Conservation (phyloP, 2,797 vertebrate species). For the Serranus cabrilla region DNA sequence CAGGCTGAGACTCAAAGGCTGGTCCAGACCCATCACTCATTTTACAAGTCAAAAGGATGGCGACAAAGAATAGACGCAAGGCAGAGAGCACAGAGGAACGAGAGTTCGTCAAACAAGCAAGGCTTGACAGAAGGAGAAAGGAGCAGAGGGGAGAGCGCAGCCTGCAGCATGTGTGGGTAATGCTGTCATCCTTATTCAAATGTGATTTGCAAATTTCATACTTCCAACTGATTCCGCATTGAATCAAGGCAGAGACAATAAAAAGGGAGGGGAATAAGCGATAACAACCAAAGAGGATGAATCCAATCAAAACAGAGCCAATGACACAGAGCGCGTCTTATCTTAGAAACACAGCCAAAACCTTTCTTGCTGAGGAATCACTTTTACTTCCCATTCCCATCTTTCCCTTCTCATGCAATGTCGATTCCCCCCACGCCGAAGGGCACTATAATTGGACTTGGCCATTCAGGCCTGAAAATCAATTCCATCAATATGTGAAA, state of each 20-base stretch:
- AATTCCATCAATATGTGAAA: slow-evolving; percentile 64
- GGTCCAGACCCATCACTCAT: slow-evolving; percentile 35
- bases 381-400: slow-evolving; percentile 39
- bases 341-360: slow-evolving; percentile 31
- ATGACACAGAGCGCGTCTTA: slow-evolving; percentile 38
- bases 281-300: slow-evolving; percentile 44
- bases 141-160: slow-evolving; percentile 23
- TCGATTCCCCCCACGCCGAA: slow-evolving; percentile 24
- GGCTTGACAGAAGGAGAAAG: slow-evolving; percentile 19
- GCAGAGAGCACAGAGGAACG: background rate
- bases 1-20: slow-evolving; percentile 41
- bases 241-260: slow-evolving; percentile 47
- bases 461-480: slow-evolving; percentile 62
- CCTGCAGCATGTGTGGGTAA: slow-evolving; percentile 29
- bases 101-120: slow-evolving; percentile 24
- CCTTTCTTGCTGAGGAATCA: slow-evolving; percentile 48
- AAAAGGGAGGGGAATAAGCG: slow-evolving; percentile 7
- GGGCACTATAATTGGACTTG: slow-evolving; percentile 60
- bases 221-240: slow-evolving; percentile 54
- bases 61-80: slow-evolving; percentile 16
- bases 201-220: slow-evolving; percentile 67
- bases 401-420: slow-evolving; percentile 29
- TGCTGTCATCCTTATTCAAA: slow-evolving; percentile 64
- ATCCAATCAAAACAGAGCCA: slow-evolving; percentile 60
- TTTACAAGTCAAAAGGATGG: slow-evolving; percentile 45